Base-by-base conservation (phyloP, 2,797 vertebrate genomes). In the Sebastes diaconus region DNA sequence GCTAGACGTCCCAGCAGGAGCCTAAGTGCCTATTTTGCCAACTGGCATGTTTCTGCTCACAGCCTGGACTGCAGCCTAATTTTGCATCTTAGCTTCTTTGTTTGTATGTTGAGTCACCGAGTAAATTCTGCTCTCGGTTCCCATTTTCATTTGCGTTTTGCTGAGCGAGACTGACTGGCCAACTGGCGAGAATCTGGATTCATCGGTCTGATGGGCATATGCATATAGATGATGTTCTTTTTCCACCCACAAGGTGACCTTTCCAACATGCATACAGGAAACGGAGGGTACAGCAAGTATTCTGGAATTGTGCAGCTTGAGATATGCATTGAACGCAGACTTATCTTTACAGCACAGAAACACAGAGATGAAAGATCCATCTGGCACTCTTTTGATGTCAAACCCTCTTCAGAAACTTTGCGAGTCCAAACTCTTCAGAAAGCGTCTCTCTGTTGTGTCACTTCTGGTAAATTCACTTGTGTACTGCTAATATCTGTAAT, bases 11-110 rank as follows among this genome's bases (percentile, higher is more conserved):
- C 72, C 86, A 89, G 90, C 87, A 89, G 80, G 86, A 86, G 63
- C 58, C 74, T 76, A 86, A 88, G 80, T 84, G 79, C 58, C 67
- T 74, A 58, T 29, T 84, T 83, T 91, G 88, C 90, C 92, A 93
- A 90, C 90, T 93, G 87, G 85, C 92, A 91, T 86, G 73, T 86
- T 86, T 77, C 79, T 73, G 76, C 81, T 85, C 79, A 75, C 73
- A 77, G 79, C 74, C 86, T 92, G 90, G 87, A 91, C 78, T 3
- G 25, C 50, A 80, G 84, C 88, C 90, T 85, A 91, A 89, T 89
- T 87, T 85, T 89, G 81, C 77, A 72, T 92, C 84, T 88, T 85
- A 85, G 67, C 36, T 76, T 90, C 81, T 84, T 87, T 90, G 73
- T 88, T 90, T 90, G 27, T 63, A 63, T 52, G 59, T 90, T 81